Conservation (phyloP, 2,888 invertebrate genomes). For the Bellardia bayeri region DNA sequence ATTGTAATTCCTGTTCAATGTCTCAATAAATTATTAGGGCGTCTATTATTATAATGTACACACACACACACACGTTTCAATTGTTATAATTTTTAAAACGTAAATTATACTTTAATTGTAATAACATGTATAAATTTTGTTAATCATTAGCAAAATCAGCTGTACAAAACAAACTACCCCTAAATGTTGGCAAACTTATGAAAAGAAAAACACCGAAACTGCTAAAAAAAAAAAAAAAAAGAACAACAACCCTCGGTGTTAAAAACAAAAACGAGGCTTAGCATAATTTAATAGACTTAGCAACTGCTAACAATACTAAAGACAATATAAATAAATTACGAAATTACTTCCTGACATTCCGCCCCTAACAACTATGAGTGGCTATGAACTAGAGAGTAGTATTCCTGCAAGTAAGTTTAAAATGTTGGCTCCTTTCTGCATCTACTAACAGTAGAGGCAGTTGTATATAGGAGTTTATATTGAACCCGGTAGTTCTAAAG, state of each 20-base stretch:
- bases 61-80: neutral
- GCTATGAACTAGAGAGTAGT: neutral
- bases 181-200: constrained; percentile 17
- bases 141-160: neutral
- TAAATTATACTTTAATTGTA: constrained; percentile 9
- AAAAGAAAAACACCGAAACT: constrained; percentile 5
- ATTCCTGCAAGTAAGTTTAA: neutral
- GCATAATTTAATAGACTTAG: constrained; percentile 70
- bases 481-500: no score
- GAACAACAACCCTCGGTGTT: constrained; percentile 47
- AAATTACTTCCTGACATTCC: constrained; percentile 43
- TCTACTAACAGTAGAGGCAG: no score
- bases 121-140: constrained; percentile 2
- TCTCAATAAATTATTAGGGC: neutral
- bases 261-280: constrained; percentile 61
- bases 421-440: neutral
- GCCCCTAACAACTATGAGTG: constrained; percentile 2
- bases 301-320: constrained; percentile 40
- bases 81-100: neutral
- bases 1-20: no score
- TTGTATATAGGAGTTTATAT: no score
- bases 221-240: no score
- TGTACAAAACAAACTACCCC: constrained; percentile 12
- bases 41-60: neutral
- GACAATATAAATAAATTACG: neutral